Conservation (phyloP, 2,113 vertebrate genomes). For the Lampris incognitus region DNA sequence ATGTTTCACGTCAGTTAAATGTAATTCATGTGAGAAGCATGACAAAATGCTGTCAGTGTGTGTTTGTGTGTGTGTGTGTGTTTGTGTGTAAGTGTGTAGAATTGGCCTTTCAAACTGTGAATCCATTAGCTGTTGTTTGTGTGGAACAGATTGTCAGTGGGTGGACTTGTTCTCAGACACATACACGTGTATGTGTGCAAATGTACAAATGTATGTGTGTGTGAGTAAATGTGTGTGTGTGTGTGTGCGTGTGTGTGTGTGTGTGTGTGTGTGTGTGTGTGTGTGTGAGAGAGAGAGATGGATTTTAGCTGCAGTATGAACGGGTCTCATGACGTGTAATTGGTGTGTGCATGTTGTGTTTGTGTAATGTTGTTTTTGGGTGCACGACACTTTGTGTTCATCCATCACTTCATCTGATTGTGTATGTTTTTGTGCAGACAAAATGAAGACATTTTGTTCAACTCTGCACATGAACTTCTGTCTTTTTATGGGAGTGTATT, state of each 20-base stretch:
- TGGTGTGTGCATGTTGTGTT: background rate
- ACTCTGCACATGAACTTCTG: too few relatives aligned
- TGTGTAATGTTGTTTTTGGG: slow-evolving; percentile 3
- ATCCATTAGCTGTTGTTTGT: slow-evolving; percentile 41
- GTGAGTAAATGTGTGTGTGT: background rate
- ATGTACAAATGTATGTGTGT: slow-evolving; percentile 26
- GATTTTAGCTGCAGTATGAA: too few relatives aligned
- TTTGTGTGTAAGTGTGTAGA: slow-evolving; percentile 30
- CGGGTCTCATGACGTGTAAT: too few relatives aligned
- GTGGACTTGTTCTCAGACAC: slow-evolving; percentile 63
- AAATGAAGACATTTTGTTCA: too few relatives aligned
- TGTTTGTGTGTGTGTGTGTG: slow-evolving; percentile 2
- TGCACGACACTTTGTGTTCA: too few relatives aligned
- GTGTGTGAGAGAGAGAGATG: background rate
- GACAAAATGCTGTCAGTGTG: too few relatives aligned
- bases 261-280: background rate
- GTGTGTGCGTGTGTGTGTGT: slow-evolving; percentile 7
- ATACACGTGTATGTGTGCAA: slow-evolving; percentile 41
- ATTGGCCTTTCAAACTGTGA: slow-evolving; percentile 32
- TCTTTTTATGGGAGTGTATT: too few relatives aligned
- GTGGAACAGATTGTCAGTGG: slow-evolving; percentile 68
- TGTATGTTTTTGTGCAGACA: too few relatives aligned
- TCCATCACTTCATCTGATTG: too few relatives aligned
- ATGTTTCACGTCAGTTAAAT: too few relatives aligned
- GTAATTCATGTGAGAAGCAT: too few relatives aligned